Conservation (phyloP, 2,797 vertebrate species). For the Sorex maritimensis region DNA sequence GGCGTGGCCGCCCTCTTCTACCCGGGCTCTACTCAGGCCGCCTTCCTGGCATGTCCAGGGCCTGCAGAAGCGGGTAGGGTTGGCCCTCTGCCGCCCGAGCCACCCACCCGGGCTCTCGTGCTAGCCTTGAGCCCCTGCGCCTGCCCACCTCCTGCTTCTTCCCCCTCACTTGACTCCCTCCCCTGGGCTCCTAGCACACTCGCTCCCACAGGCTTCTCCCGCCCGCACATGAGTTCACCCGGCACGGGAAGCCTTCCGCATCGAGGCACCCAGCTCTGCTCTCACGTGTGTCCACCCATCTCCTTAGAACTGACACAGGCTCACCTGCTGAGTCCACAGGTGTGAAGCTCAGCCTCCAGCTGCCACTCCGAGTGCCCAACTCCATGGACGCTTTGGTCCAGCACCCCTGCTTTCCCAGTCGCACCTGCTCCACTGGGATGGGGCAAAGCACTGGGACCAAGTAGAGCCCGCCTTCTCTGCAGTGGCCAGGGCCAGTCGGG, state of each 20-base stretch:
- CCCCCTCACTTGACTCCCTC: no score
- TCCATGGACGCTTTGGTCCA: not conserved
- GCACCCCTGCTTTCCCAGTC: not conserved
- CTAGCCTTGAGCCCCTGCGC: no score
- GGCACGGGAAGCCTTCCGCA: no score
- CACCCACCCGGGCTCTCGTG: no score
- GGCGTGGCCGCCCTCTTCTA: not conserved
- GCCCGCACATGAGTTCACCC: no score
- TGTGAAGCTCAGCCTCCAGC: not conserved
- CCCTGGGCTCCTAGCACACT: no score
- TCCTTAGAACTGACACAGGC: not conserved
- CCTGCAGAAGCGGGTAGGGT: no score
- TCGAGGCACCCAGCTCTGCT: no score
- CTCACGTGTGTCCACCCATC: no score
- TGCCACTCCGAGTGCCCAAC: not conserved
- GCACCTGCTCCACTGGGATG: not conserved
- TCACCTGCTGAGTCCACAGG: not conserved
- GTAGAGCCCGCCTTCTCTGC: constrained; percentile 4
- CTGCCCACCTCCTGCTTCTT: no score
- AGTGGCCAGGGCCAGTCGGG: not conserved
- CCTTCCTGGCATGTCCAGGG: not conserved
- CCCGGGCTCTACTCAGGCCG: not conserved
- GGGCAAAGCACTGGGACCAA: not conserved
- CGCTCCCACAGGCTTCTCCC: no score
- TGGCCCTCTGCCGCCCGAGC: no score